Evolutionary conservation across 1,140 invertebrate genomes (phyloP), one percentile per base, ranked within the genome.

Genomic region (Nephotettix cincticeps): DNA sequence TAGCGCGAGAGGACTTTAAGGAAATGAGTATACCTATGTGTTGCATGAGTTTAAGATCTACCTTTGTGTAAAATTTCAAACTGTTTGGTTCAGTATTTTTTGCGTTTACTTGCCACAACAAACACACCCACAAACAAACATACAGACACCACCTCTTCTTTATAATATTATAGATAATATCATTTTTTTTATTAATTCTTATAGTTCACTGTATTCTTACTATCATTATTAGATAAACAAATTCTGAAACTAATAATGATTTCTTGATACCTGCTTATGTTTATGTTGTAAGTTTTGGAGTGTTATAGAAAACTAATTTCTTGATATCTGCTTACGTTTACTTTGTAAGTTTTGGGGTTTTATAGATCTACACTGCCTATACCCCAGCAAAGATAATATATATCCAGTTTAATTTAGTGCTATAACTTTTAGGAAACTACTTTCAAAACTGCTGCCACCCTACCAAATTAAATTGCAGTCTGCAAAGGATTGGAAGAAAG

Each of bases 401-500:
- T 14, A 56, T 25, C 1, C 28, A 61, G 17, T 25, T 25, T 6
- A 25, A 25, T 25, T 19, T 21, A 17, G 17, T 25, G 19, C 17
- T 65, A 32, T 32, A 19, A 19, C n/a, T 65, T 65, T n/a, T 30
- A 65, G 63, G 36, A 65, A 65, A 36, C 1, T 65, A 6, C n/a
- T 65, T 29, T 1, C 63, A 6, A 65, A 14, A 11, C 25, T 65
- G 19, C n/a, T 65, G n/a, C 63, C 63, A 23, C 63, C 63, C n/a
- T 65, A 65, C 32, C 32, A 32, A 6, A 1, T 65, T 1, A 92
- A 89, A 75, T 80, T 88, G 58, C 88, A 90, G 75, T 88, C 87
- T 67, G 80, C 87, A 23, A 89, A 87, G 29, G 93, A 97, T 73
- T 97, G 95, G 95, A 93, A 94, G 78, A 90, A 90, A 73, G 82